These are phyloP conservation scores for Fringilla coelebs DNA, from an alignment of 2,797 vertebrate species.

Conservation along the genomic window DNA sequence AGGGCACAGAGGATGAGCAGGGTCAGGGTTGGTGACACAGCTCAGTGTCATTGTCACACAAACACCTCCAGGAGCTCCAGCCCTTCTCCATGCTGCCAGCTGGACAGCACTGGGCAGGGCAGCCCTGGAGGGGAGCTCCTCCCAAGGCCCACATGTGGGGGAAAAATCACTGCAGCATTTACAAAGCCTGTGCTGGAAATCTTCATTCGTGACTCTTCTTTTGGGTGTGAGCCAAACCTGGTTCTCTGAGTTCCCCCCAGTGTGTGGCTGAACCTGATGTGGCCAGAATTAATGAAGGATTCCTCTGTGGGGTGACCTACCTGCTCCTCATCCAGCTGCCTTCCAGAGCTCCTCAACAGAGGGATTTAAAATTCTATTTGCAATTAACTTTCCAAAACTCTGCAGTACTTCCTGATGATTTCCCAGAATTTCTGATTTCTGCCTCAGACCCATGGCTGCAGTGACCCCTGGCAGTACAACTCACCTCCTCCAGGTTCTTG, in stretches of 20 bases:
- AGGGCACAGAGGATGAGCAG: neutral
- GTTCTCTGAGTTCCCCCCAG: neutral
- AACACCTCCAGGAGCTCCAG: neutral
- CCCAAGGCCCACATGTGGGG: fast-evolving
- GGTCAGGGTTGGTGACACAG: neutral
- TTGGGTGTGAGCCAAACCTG: neutral
- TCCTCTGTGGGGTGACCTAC: neutral
- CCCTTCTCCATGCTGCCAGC: neutral
- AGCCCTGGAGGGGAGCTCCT: neutral
- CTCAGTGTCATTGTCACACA: neutral
- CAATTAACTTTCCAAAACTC: neutral
- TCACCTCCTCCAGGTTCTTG: conserved; percentile 78
- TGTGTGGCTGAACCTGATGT: neutral
- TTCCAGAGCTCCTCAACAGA: neutral
- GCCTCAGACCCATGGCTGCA: neutral
- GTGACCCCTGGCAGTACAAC: neutral
- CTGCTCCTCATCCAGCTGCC: neutral
- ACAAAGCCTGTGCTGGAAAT: neutral
- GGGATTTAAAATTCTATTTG: neutral
- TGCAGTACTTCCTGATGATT: neutral
- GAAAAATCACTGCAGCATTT: neutral
- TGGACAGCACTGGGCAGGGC: neutral
- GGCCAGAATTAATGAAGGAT: neutral
- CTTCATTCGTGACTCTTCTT: neutral
- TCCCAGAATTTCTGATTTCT: neutral